phyloP scores from a whole-genome alignment of 2,113 vertebrate genomes.

The Callionymus lyra region DNA sequence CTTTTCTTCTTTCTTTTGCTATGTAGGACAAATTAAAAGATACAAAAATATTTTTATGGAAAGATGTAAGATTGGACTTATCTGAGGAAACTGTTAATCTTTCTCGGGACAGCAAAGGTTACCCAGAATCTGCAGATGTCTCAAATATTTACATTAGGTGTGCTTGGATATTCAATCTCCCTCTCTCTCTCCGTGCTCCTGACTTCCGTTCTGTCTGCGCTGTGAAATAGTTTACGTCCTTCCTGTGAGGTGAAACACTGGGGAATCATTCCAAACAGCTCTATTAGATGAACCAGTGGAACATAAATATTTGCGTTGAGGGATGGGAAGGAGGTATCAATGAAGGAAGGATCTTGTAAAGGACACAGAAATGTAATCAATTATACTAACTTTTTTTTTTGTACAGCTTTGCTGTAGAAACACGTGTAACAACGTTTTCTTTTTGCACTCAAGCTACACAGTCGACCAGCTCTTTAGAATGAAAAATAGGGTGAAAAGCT shows the following conservation, averaged over 20 bases:
- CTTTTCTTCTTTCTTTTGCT: no score
- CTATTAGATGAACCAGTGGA: constrained; percentile 79
- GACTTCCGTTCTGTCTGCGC: constrained; percentile 62
- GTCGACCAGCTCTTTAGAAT: no score
- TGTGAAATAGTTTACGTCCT: constrained; percentile 69
- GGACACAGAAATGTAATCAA: constrained; percentile 29
- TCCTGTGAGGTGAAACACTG: constrained; percentile 76
- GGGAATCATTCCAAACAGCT: constrained; percentile 80
- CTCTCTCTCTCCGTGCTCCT: constrained; percentile 42
- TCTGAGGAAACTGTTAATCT: constrained; percentile 75
- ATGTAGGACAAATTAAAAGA: constrained; percentile 3
- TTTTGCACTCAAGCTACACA: no score
- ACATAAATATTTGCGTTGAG: constrained; percentile 84
- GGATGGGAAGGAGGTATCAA: constrained; percentile 53
- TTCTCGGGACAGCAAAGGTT: constrained; percentile 65
- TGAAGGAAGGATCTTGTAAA: constrained; percentile 49
- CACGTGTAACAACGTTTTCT: constrained; percentile 19
- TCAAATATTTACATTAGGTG: constrained; percentile 96
- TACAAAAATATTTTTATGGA: constrained; percentile 22
- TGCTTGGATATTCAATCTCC: constrained; percentile 72
- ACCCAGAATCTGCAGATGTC: constrained; percentile 75
- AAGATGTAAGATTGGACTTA: constrained; percentile 35
- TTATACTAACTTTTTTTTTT: constrained; percentile 17
- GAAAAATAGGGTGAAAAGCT: no score
- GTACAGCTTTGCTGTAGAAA: constrained; percentile 12